Percentiles rank a stretch among this genome's conserved stretches.
phyloP scores from a whole-genome alignment of 2,888 invertebrate genomes.

The Ochropacha duplaris region DNA sequence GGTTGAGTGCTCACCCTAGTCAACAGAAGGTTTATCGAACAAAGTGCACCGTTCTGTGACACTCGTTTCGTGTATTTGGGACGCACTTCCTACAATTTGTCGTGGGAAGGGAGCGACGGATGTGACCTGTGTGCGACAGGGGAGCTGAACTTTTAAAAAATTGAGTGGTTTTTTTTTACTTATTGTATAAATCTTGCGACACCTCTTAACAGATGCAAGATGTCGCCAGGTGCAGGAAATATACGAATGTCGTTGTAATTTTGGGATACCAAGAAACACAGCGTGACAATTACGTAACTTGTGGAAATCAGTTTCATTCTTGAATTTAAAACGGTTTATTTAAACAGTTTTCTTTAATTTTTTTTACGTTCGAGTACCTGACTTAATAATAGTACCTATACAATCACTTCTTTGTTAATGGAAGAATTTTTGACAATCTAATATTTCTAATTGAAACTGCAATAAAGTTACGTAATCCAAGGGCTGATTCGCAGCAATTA shows the following conservation, averaged over 20 bases:
- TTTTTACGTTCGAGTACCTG: too few relatives aligned
- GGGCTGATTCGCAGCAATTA: too few relatives aligned
- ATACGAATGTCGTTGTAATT: neutral
- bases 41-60: neutral
- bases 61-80: slow-evolving; percentile 31
- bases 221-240: neutral
- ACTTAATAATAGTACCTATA: too few relatives aligned
- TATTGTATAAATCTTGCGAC: neutral
- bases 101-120: slow-evolving; percentile 56
- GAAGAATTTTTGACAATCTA: too few relatives aligned
- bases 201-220: neutral
- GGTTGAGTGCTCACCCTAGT: slow-evolving; percentile 2
- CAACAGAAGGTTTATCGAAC: neutral
- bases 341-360: too few relatives aligned
- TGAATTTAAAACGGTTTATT: too few relatives aligned
- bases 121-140: slow-evolving; percentile 29
- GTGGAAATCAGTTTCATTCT: too few relatives aligned
- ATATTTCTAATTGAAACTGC: too few relatives aligned
- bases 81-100: slow-evolving; percentile 58
- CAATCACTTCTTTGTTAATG: too few relatives aligned
- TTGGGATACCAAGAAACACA: too few relatives aligned
- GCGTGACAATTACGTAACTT: too few relatives aligned
- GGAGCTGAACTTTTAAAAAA: slow-evolving; percentile 7
- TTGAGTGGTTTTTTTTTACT: neutral
- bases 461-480: too few relatives aligned